These are phyloP conservation scores for Ptyas mucosa DNA, from an alignment of 2,113 vertebrate genomes.

Conservation along the genomic window DNA sequence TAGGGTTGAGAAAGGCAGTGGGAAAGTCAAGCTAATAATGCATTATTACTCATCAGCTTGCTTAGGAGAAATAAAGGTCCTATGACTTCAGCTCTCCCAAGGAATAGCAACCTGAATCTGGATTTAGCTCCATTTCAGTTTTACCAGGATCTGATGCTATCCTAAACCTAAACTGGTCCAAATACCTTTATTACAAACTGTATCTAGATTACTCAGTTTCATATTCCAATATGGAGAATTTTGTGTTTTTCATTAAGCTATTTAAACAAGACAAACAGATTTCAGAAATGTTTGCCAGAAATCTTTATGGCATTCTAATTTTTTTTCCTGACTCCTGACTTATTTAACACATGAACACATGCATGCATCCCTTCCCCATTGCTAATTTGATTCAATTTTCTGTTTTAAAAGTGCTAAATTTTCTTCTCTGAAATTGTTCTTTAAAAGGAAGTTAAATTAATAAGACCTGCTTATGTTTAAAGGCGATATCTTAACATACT, in stretches of 20 bases:
- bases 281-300: not conserved
- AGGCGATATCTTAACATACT: not conserved
- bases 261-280: slow-evolving; percentile 11
- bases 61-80: not conserved
- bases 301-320: not conserved
- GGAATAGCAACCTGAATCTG: not conserved
- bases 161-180: not conserved
- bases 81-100: rapidly evolving
- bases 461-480: slow-evolving; percentile 5
- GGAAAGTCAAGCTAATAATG: rapidly evolving
- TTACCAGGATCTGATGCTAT: not conserved
- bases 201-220: rapidly evolving
- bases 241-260: rapidly evolving
- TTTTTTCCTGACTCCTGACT: not conserved
- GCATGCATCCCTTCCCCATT: not conserved
- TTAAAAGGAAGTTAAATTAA: not conserved
- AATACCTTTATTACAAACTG: rapidly evolving
- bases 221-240: rapidly evolving
- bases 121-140: rapidly evolving
- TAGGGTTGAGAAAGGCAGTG: not conserved
- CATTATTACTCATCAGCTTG: rapidly evolving
- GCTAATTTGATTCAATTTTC: not conserved
- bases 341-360: not conserved
- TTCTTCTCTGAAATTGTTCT: not conserved
- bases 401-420: not conserved